A percentile compares a stretch with the other conserved stretches of the same genome.
Evolutionary conservation across 2,797 vertebrate genomes (phyloP).

Genomic region (Zenarchopterus dispar): DNA sequence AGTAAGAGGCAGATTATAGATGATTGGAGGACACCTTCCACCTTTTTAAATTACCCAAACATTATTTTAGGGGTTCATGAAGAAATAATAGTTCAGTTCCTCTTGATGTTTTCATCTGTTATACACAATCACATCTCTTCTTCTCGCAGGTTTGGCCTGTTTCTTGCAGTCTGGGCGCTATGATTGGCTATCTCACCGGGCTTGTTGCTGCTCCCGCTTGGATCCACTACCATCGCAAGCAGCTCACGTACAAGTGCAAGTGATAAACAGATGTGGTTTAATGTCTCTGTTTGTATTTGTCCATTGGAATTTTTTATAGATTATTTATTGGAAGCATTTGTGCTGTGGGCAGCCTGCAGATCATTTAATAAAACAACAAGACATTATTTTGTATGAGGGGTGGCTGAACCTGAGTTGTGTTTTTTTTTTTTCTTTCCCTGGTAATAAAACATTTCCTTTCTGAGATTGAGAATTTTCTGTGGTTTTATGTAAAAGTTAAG

Average conservation of each 20-base stretch:
- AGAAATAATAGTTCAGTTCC: neutral
- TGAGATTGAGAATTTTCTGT: neutral
- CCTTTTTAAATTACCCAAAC: too few relatives aligned
- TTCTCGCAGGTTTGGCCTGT: constrained; percentile 92
- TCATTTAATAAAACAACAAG: constrained; percentile 49
- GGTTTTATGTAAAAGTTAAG: neutral
- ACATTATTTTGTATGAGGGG: constrained; percentile 42
- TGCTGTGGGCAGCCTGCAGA: constrained; percentile 16
- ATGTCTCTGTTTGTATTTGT: constrained; percentile 9
- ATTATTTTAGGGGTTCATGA: neutral
- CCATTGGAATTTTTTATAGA: constrained; percentile 20
- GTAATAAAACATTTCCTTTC: constrained; percentile 54
- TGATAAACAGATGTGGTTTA: constrained; percentile 66
- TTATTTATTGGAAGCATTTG: constrained; percentile 63
- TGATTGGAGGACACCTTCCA: constrained; percentile 30
- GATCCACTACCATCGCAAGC: constrained; percentile 96
- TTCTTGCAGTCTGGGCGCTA: constrained; percentile 93
- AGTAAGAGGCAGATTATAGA: constrained; percentile 27
- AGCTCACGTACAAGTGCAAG: constrained; percentile 97
- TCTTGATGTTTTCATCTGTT: neutral
- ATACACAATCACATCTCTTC: neutral
- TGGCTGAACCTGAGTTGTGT: constrained; percentile 7
- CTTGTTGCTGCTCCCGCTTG: constrained; percentile 90
- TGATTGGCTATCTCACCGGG: constrained; percentile 89
- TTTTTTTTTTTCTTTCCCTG: constrained; percentile 21